Evolutionary conservation across 2,797 vertebrate species (phyloP), one percentile per base, ranked within the genome.

Genomic region (Lagodon rhomboides): DNA sequence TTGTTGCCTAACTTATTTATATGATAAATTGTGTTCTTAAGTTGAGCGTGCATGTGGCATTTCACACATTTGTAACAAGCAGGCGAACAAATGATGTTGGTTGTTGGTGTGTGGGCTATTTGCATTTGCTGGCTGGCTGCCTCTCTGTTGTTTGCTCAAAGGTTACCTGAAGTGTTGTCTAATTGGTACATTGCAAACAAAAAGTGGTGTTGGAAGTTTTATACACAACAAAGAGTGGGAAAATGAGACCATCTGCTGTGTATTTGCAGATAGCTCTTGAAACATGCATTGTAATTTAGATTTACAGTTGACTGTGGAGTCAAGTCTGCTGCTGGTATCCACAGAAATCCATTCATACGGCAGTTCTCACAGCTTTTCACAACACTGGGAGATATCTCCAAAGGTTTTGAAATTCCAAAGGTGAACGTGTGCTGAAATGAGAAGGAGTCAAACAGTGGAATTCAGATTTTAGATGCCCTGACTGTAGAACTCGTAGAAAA

Each of bases 1-100:
- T 41, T 47, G 0, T n/a, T n/a, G 18, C 92, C 8, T 41, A 23
- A 79, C 0, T 92, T 92, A 66, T 65, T 50, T 61, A 11, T 12
- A 44, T 2, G 10, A 50, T 61, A 18, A 27, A 70, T n/a, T 30
- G 9, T 27, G 15, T 63, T 5, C 22, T 38, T 47, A 41, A 34
- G 13, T 55, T 65, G 22, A 46, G 51, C 88, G 94, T 10, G 23
- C 46, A 0, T 3, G 1, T 60, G 50, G 23, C 18, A 60, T 78
- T 82, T 76, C 68, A 41, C 59, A 61, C 93, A 95, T 85, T 94
- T 95, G 15, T 73, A 82, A 93, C 91, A 0, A 95, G 95, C 87
- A 89, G 93, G 16, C 63, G 17, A 18, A 68, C 25, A 81, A 75
- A 78, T 77, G 20, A 75, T 47, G 17, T 23, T 16, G 2, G 53